Percentiles rank a stretch among this genome's conserved stretches.
Evolutionary conservation across 2,888 invertebrate species (phyloP).

Genomic region (Drosophila trichaetosa): DNA sequence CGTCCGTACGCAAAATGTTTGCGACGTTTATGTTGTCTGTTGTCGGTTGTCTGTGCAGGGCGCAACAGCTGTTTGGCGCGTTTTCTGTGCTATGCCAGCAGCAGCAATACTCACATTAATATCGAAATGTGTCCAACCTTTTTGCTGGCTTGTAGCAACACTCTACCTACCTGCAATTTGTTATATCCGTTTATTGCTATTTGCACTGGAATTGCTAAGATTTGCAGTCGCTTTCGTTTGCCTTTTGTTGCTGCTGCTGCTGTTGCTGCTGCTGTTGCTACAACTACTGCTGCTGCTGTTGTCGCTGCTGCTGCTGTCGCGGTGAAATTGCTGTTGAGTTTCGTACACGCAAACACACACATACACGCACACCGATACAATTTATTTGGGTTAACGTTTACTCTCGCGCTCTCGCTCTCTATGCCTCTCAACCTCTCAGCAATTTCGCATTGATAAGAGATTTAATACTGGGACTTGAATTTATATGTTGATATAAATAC

Average conservation of each 20-base stretch:
- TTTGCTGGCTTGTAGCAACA: background rate
- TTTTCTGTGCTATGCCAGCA: constrained; percentile 55
- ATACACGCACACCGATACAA: constrained; percentile 24
- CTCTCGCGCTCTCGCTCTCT: constrained; percentile 17
- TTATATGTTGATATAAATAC: background rate
- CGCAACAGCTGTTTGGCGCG: constrained; percentile 71
- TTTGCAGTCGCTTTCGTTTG: constrained; percentile 10
- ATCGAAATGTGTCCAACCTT: constrained; percentile 17
- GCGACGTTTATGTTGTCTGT: constrained; percentile 47
- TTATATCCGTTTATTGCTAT: constrained; percentile 31
- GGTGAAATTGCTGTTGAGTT: constrained; percentile 52
- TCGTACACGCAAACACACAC: constrained; percentile 22
- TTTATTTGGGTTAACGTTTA: constrained; percentile 43
- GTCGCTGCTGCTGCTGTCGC: constrained; percentile 51
- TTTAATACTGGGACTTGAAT: constrained; percentile 10
- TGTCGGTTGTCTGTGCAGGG: constrained; percentile 20
- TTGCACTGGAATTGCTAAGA: constrained; percentile 6
- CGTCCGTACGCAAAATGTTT: constrained; percentile 20
- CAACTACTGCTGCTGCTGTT: constrained; percentile 42
- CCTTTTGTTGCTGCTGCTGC: constrained; percentile 33
- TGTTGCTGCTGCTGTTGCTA: constrained; percentile 7
- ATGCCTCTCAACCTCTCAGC: constrained; percentile 18
- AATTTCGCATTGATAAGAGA: constrained; percentile 36
- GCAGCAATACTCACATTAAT: constrained; percentile 58
- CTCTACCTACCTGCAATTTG: constrained; percentile 43